Evolutionary conservation across 2,113 vertebrate genomes (phyloP).

Genomic region (Morphnarchus princeps): DNA sequence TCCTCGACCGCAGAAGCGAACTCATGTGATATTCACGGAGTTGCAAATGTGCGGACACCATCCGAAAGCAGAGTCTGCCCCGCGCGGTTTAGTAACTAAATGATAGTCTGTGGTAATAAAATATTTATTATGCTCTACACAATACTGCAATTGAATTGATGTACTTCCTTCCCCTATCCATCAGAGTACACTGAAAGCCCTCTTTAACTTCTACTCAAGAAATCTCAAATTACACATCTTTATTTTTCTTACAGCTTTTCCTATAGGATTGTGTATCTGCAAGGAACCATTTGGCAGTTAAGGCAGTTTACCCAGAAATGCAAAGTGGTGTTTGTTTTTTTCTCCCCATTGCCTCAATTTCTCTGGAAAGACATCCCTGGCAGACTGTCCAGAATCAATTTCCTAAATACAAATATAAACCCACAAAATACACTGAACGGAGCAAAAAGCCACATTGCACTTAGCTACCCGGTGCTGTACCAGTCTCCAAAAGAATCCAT

Average conservation of each 20-base stretch:
- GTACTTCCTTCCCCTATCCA: neutral
- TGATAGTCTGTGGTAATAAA: neutral
- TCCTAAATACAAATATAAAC: neutral
- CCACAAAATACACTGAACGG: neutral
- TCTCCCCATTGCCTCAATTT: neutral
- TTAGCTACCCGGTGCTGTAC: neutral
- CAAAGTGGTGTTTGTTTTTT: neutral
- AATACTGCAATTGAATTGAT: neutral
- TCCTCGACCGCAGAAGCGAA: accelerated
- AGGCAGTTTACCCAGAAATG: constrained; percentile 6
- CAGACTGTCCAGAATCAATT: neutral
- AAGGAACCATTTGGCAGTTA: neutral
- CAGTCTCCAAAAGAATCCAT: neutral
- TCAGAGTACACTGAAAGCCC: constrained; percentile 9
- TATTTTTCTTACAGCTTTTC: neutral
- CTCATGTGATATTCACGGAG: accelerated
- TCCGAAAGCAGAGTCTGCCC: neutral
- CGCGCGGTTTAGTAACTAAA: neutral
- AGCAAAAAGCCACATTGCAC: neutral
- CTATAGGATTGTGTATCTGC: neutral
- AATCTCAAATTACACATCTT: constrained; percentile 8
- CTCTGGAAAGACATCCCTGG: neutral
- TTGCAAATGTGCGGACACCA: neutral
- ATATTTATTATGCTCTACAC: neutral
- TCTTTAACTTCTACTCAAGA: neutral